Percentiles rank a stretch among this genome's conserved stretches.
Conservation (phyloP, 2,888 invertebrate genomes). For the Parascotia fuliginaria region DNA sequence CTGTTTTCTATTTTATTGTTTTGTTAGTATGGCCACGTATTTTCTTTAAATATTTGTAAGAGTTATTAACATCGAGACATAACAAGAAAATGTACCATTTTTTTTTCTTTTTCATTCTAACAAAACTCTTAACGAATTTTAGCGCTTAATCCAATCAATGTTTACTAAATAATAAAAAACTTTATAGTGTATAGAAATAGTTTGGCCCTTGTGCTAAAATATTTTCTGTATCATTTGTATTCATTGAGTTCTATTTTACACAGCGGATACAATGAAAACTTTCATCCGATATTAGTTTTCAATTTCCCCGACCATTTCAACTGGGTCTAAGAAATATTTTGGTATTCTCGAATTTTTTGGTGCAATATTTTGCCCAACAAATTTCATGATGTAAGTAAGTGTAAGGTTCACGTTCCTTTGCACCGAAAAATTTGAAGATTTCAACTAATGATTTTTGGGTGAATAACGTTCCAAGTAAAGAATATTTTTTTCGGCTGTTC, state of each 20-base stretch:
- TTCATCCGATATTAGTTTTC: conserved; percentile 64
- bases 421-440: background rate
- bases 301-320: conserved; percentile 53
- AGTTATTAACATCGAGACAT: too few relatives aligned
- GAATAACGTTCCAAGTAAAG: background rate
- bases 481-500: background rate
- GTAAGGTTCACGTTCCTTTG: background rate
- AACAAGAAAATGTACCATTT: too few relatives aligned
- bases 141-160: background rate
- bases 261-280: conserved; percentile 57
- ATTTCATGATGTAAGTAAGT: conserved; percentile 3
- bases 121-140: background rate
- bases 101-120: too few relatives aligned
- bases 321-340: conserved; percentile 34
- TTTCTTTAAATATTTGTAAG: too few relatives aligned
- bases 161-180: background rate
- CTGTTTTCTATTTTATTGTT: too few relatives aligned
- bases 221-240: conserved; percentile 40
- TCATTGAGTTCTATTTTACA: conserved; percentile 44
- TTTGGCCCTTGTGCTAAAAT: conserved; percentile 14
- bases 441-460: background rate
- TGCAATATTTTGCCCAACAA: background rate
- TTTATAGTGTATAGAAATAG: conserved; percentile 14
- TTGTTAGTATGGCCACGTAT: too few relatives aligned
- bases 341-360: conserved; percentile 18